Conservation (phyloP, 2,797 vertebrate genomes). For the Xyrichtys novacula region DNA sequence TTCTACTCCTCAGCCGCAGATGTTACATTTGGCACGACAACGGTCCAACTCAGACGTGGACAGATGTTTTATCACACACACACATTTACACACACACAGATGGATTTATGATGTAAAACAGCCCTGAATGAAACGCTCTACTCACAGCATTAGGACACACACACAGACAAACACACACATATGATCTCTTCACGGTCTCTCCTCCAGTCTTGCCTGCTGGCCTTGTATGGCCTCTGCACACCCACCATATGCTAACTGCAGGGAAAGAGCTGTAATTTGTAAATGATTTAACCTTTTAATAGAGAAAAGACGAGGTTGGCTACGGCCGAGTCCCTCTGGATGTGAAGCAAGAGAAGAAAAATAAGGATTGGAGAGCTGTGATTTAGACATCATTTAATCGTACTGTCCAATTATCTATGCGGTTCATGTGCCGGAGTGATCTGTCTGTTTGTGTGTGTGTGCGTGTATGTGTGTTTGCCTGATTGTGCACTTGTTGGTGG, state of each 20-base stretch:
- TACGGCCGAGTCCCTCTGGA: conserved; percentile 62
- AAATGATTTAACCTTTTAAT: conserved; percentile 79
- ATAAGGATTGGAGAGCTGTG: conserved; percentile 54
- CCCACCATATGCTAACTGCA: conserved; percentile 72
- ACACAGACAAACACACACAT: conserved; percentile 7
- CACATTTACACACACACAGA: conserved; percentile 24
- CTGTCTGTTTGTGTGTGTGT: conserved; percentile 40
- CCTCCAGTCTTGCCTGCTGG: conserved; percentile 54
- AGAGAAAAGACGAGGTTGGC: conserved; percentile 69
- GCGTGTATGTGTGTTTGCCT: conserved; percentile 14
- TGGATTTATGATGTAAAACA: conserved; percentile 29
- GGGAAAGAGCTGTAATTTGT: conserved; percentile 73
- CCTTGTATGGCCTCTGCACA: conserved; percentile 55
- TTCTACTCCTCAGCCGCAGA: conserved; percentile 46
- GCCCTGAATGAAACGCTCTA: neutral
- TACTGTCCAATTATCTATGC: conserved; percentile 68
- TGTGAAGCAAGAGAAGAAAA: conserved; percentile 56
- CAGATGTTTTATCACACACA: conserved; percentile 55
- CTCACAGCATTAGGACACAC: conserved; percentile 11
- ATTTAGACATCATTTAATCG: conserved; percentile 73
- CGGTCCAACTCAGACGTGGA: conserved; percentile 18
- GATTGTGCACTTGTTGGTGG: conserved; percentile 54
- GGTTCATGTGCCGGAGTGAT: conserved; percentile 51
- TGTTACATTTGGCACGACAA: conserved; percentile 57
- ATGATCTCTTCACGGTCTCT: conserved; percentile 39